Evolutionary conservation across 2,888 invertebrate genomes (phyloP).

Genomic region (Ennomos erosarius): DNA sequence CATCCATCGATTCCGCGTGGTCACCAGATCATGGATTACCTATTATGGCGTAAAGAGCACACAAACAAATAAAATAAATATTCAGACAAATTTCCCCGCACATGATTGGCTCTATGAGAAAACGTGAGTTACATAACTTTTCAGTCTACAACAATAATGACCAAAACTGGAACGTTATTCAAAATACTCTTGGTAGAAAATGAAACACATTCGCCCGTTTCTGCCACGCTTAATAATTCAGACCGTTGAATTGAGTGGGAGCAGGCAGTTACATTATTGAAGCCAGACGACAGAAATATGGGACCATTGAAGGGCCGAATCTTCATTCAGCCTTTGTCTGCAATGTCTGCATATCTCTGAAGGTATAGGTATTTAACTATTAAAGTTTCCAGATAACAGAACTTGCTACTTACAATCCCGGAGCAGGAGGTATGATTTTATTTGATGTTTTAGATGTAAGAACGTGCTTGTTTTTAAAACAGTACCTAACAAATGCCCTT

Average conservation of each 20-base stretch:
- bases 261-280: constrained; percentile 37
- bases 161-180: constrained; percentile 1
- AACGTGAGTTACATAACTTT: background rate
- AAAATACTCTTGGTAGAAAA: constrained; percentile 35
- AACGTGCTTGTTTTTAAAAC: no score
- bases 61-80: no score
- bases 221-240: constrained; percentile 42
- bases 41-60: no score
- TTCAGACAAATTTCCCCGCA: no score
- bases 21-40: no score
- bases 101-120: no score
- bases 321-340: constrained; percentile 24
- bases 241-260: constrained; percentile 40
- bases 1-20: no score
- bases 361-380: background rate
- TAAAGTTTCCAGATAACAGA: background rate
- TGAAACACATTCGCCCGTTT: constrained; percentile 38
- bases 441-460: no score
- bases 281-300: constrained; percentile 30
- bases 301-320: constrained; percentile 22
- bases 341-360: constrained; percentile 10
- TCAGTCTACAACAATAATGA: constrained; percentile 1
- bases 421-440: no score
- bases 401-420: background rate
- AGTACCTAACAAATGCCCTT: no score